A percentile compares a stretch with the other conserved stretches of the same genome.
Conservation (phyloP, 2,888 invertebrate species). For the Calameuta pallipes region DNA sequence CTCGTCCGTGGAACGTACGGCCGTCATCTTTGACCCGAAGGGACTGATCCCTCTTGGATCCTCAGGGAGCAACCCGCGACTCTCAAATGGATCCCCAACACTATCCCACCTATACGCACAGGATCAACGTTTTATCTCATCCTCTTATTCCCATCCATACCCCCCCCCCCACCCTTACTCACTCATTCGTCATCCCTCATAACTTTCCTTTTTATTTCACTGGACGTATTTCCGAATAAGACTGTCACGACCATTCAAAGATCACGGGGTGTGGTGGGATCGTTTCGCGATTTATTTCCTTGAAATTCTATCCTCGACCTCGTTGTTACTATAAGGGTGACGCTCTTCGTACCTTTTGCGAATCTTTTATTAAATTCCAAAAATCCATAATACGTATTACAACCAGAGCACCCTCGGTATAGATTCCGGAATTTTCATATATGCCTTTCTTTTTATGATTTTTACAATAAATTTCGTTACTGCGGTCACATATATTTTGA, state of each 20-base stretch:
- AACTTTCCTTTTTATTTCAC: conserved; percentile 20
- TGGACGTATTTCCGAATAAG: conserved; percentile 21
- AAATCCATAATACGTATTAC: conserved; percentile 7
- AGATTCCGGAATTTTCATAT: conserved; percentile 31
- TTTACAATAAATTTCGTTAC: conserved; percentile 48
- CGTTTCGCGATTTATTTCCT: conserved; percentile 20
- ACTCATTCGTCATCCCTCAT: conserved; percentile 4
- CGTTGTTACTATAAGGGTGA: conserved; percentile 16
- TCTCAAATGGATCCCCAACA: background rate
- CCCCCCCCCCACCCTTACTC: background rate
- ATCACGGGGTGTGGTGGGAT: conserved; percentile 7
- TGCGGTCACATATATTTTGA: background rate
- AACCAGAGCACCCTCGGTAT: conserved; percentile 10
- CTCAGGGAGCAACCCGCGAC: background rate
- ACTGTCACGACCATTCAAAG: conserved; percentile 16
- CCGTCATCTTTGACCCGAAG: background rate
- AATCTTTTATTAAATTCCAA: conserved; percentile 21
- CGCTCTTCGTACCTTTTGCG: conserved; percentile 19
- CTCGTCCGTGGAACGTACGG: background rate
- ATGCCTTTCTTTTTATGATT: conserved; percentile 41
- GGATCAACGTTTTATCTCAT: background rate
- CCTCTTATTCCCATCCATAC: background rate
- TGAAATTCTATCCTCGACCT: conserved; percentile 26
- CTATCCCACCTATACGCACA: background rate
- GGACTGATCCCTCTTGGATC: background rate